These are phyloP conservation scores for Phrixothrix hirtus DNA, from an alignment of 2,888 invertebrate species.

Conservation along the genomic window DNA sequence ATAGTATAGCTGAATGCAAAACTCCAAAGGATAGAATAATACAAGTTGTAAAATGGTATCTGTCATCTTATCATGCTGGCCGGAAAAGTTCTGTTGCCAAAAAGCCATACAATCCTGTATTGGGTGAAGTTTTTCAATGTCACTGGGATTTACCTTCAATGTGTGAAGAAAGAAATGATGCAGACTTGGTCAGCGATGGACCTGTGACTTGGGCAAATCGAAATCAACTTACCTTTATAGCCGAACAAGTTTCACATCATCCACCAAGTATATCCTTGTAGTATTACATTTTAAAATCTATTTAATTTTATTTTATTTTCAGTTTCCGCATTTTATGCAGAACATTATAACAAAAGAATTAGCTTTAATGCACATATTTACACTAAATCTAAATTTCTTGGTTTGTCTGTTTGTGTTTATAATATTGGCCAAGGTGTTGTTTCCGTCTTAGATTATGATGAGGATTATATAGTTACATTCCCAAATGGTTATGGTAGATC, in stretches of 20 bases:
- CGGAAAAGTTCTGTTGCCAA: slow-evolving; percentile 96
- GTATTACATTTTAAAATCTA: slow-evolving; percentile 2
- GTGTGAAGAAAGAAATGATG: neutral
- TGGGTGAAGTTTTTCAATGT: slow-evolving; percentile 95
- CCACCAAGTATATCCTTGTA: slow-evolving; percentile 77
- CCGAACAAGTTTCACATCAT: slow-evolving; percentile 99
- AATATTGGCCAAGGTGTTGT: slow-evolving; percentile 95
- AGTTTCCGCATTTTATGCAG: slow-evolving; percentile 99
- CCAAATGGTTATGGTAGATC: slow-evolving; percentile 99
- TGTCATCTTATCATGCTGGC: slow-evolving; percentile 98
- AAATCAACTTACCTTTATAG: slow-evolving; percentile 89
- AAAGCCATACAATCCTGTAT: slow-evolving; percentile 98
- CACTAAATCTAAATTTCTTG: slow-evolving; percentile 99
- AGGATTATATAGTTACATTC: slow-evolving; percentile 95
- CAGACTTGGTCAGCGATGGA: slow-evolving; percentile 67
- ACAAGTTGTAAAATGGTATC: slow-evolving; percentile 94
- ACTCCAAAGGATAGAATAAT: slow-evolving; percentile 90
- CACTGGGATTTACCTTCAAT: slow-evolving; percentile 72
- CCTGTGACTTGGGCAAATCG: slow-evolving; percentile 90
- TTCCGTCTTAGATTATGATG: slow-evolving; percentile 85
- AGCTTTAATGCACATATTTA: slow-evolving; percentile 95
- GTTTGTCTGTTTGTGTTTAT: slow-evolving; percentile 95
- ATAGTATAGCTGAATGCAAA: slow-evolving; percentile 85
- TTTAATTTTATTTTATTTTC: slow-evolving; percentile 47
- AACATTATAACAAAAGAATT: slow-evolving; percentile 88